A percentile compares a stretch with the other conserved stretches of the same genome.
Evolutionary conservation across 2,888 invertebrate genomes (phyloP).

Genomic region (Noctua comes): DNA sequence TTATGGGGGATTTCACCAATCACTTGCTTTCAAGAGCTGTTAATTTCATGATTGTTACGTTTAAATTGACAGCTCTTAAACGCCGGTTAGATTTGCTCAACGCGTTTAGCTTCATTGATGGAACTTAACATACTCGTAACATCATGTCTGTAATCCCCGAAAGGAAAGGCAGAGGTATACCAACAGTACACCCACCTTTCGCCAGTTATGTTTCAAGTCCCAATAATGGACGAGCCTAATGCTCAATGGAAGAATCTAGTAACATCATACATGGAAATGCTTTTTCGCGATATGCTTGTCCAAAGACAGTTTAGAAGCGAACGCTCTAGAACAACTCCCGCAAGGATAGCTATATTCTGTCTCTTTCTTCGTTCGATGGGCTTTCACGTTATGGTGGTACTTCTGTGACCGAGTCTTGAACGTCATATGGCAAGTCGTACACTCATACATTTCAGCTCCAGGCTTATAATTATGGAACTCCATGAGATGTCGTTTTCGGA

Average conservation of each 20-base stretch:
- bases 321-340: constrained; percentile 86
- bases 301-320: constrained; percentile 88
- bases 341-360: constrained; percentile 87
- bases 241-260: neutral
- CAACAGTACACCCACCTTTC: neutral
- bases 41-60: neutral
- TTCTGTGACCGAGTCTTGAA: constrained; percentile 87
- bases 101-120: neutral
- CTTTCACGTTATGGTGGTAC: constrained; percentile 87
- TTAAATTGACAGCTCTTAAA: neutral
- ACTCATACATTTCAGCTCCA: constrained; percentile 86
- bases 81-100: neutral
- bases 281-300: constrained; percentile 90
- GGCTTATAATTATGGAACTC: constrained; percentile 87
- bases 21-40: neutral
- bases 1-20: neutral
- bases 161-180: neutral
- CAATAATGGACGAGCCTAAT: neutral
- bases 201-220: neutral
- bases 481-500: constrained; percentile 84
- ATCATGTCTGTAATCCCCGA: neutral
- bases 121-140: neutral
- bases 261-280: constrained; percentile 84
- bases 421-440: constrained; percentile 87
- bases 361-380: constrained; percentile 85